Percentiles rank a stretch among this genome's conserved stretches.
Conservation (phyloP, 2,797 vertebrate genomes). For the Pagetopsis macropterus region DNA sequence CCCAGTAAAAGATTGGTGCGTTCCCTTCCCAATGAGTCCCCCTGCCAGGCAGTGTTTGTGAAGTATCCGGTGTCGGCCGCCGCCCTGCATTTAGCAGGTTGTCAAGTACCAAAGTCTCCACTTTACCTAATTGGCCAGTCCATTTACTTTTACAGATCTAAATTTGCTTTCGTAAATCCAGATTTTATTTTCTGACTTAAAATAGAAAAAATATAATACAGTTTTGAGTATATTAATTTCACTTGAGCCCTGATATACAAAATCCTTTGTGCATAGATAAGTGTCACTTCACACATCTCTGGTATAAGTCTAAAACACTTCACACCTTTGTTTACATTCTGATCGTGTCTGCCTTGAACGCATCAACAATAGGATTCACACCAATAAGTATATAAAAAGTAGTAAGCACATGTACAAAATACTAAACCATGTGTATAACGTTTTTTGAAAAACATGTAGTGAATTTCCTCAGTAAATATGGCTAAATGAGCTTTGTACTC, state of each 20-base stretch:
- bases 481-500: slow-evolving; percentile 13
- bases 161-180: slow-evolving; percentile 26
- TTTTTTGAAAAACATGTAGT: neutral
- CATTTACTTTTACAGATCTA: slow-evolving; percentile 38
- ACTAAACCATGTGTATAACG: neutral
- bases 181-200: slow-evolving; percentile 10
- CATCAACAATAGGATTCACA: neutral
- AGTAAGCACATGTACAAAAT: neutral
- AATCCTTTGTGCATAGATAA: neutral
- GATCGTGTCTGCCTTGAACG: neutral
- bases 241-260: neutral
- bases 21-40: slow-evolving; percentile 78
- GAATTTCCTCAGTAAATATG: neutral
- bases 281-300: slow-evolving; percentile 5
- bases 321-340: slow-evolving; percentile 42
- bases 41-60: slow-evolving; percentile 83
- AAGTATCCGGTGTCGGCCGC: slow-evolving; percentile 79
- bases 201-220: neutral
- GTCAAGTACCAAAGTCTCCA: slow-evolving; percentile 67
- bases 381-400: neutral
- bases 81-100: slow-evolving; percentile 74
- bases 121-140: slow-evolving; percentile 56
- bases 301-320: slow-evolving; percentile 11
- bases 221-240: neutral
- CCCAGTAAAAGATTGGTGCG: slow-evolving; percentile 79